These are phyloP conservation scores for Brachionus rotundiformis DNA, from an alignment of 1,140 invertebrate species.

Conservation along the genomic window DNA sequence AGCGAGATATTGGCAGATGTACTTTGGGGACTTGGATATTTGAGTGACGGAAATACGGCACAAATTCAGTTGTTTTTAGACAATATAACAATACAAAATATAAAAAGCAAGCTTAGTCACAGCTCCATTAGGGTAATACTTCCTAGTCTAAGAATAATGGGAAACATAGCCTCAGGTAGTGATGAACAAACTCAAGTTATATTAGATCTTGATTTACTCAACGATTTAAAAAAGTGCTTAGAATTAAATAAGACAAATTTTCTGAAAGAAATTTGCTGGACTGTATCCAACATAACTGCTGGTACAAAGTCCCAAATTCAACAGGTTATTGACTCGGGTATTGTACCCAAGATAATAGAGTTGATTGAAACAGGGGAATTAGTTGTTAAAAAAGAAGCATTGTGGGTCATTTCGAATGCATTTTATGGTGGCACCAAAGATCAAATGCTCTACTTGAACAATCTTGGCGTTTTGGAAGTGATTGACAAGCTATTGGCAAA, in stretches of 20 bases:
- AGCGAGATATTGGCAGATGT: slow-evolving; percentile 89
- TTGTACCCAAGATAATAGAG: slow-evolving; percentile 91
- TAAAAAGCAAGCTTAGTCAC: slow-evolving; percentile 80
- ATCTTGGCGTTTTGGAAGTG: slow-evolving; percentile 55
- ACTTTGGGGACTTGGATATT: slow-evolving; percentile 96
- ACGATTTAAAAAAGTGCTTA: slow-evolving; percentile 83
- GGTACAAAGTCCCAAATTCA: slow-evolving; percentile 92
- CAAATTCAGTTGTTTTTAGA: slow-evolving; percentile 99
- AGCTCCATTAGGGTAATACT: slow-evolving; percentile 52
- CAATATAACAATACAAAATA: slow-evolving; percentile 84
- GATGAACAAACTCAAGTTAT: slow-evolving; percentile 61
- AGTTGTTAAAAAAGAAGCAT: slow-evolving; percentile 63
- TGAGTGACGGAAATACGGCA: slow-evolving; percentile 92
- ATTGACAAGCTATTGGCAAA: slow-evolving; percentile 53
- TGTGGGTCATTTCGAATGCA: slow-evolving; percentile 63
- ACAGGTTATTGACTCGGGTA: slow-evolving; percentile 87
- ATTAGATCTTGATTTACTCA: slow-evolving; percentile 77
- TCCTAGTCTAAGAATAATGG: slow-evolving; percentile 61
- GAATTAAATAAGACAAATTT: slow-evolving; percentile 83
- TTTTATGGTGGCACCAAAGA: slow-evolving; percentile 61
- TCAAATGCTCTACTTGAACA: slow-evolving; percentile 59
- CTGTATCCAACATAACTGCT: slow-evolving; percentile 96
- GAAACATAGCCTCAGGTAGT: slow-evolving; percentile 64
- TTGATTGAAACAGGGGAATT: slow-evolving; percentile 57
- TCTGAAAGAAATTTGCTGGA: slow-evolving; percentile 94